phyloP scores from a whole-genome alignment of 2,797 vertebrate species.

The Pelodytes ibericus region DNA sequence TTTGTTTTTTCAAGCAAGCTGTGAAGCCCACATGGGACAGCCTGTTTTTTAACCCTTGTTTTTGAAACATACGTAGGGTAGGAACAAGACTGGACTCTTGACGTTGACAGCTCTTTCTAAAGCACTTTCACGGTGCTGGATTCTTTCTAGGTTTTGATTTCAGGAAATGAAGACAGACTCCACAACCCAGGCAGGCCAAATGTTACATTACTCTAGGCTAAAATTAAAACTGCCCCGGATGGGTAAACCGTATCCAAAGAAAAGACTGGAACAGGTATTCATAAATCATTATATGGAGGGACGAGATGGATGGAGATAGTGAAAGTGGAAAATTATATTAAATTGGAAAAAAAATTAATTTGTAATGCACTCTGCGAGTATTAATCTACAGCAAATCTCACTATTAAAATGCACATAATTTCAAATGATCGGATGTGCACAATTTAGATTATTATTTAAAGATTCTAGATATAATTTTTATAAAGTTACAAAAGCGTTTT shows the following conservation, averaged over 20 bases:
- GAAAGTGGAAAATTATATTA: constrained; percentile 58
- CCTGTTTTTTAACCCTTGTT: too few species aligned
- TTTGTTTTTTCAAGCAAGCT: too few species aligned
- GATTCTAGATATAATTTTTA: too few species aligned
- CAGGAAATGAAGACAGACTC: constrained; percentile 60
- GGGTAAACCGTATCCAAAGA: constrained; percentile 62
- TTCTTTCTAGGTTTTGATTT: constrained; percentile 62
- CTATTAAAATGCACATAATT: not conserved
- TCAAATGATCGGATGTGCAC: too few species aligned
- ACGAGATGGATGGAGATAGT: constrained; percentile 40
- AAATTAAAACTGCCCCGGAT: constrained; percentile 67
- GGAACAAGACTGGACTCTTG: constrained; percentile 53
- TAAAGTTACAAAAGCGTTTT: too few species aligned
- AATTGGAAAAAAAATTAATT: constrained; percentile 27
- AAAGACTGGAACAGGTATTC: constrained; percentile 63
- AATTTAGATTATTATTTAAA: too few species aligned
- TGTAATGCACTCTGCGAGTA: too few species aligned
- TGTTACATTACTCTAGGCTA: constrained; percentile 59
- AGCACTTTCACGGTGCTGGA: constrained; percentile 60
- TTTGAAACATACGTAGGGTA: not conserved
- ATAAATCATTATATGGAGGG: constrained; percentile 59
- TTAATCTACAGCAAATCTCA: too few species aligned
- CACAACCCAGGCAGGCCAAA: constrained; percentile 54
- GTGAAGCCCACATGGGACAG: too few species aligned
- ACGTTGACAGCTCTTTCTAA: constrained; percentile 56